Conservation (phyloP, 2,888 invertebrate species). For the Hecatera dysodea region DNA sequence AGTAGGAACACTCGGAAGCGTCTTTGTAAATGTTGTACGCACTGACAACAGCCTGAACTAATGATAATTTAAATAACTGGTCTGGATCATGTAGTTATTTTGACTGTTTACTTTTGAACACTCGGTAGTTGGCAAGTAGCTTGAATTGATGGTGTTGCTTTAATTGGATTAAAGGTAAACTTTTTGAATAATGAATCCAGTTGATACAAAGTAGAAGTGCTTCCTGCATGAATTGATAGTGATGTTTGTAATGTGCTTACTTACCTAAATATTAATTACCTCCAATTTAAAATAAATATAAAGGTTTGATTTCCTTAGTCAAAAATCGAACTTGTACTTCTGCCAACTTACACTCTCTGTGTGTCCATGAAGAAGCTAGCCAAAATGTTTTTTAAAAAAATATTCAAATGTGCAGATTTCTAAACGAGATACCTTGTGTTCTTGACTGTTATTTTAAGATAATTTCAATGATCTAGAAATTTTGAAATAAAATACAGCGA, state of each 20-base stretch:
- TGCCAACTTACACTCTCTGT: slow-evolving; percentile 9
- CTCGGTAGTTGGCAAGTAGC: background rate
- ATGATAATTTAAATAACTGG: background rate
- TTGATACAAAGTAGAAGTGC: background rate
- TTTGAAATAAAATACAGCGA: slow-evolving; percentile 65
- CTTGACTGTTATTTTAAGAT: slow-evolving; percentile 54
- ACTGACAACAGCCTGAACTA: background rate
- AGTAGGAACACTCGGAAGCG: slow-evolving; percentile 8
- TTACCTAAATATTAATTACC: background rate
- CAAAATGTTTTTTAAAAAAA: slow-evolving; percentile 51
- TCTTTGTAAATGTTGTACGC: background rate
- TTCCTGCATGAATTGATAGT: background rate
- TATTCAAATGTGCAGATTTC: slow-evolving; percentile 62
- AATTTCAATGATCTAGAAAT: slow-evolving; percentile 65
- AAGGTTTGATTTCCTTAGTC: background rate
- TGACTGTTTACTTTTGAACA: background rate
- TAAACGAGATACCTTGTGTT: slow-evolving; percentile 54
- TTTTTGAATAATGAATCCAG: background rate
- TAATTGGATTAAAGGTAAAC: background rate
- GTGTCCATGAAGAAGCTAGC: slow-evolving; percentile 13
- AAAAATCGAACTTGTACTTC: slow-evolving; percentile 32
- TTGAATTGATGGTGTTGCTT: background rate
- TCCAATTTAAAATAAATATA: background rate
- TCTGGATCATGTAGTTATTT: background rate
- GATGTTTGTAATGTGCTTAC: background rate